phyloP scores from a whole-genome alignment of 2,797 vertebrate genomes.

The Takifugu ocellatus region DNA sequence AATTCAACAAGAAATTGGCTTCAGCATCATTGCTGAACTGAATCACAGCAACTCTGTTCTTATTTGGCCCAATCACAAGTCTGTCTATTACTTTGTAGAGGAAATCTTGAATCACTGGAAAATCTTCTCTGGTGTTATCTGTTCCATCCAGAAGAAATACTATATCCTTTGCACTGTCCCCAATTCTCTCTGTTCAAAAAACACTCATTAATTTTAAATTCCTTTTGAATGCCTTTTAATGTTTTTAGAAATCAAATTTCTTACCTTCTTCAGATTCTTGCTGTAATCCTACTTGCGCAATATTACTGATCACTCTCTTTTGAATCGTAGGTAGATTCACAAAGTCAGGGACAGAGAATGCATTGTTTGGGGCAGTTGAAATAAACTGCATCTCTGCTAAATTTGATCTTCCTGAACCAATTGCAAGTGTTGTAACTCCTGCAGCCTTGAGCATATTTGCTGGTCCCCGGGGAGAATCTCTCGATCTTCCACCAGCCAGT shows the following conservation, averaged over 20 bases:
- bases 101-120: slow-evolving; percentile 58
- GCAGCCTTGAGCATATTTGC: slow-evolving; percentile 60
- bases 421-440: slow-evolving; percentile 63
- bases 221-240: not conserved
- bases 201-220: not conserved
- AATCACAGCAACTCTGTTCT: slow-evolving; percentile 61
- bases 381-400: slow-evolving; percentile 63
- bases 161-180: slow-evolving; percentile 51
- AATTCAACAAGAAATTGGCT: slow-evolving; percentile 66
- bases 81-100: slow-evolving; percentile 48
- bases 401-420: slow-evolving; percentile 68
- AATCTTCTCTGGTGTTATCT: slow-evolving; percentile 59
- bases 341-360: slow-evolving; percentile 64
- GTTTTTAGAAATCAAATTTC: slow-evolving; percentile 6
- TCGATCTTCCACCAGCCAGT: slow-evolving; percentile 68
- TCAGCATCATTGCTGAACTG: slow-evolving; percentile 62
- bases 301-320: slow-evolving; percentile 47
- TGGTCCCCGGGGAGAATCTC: slow-evolving; percentile 70
- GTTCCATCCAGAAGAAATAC: slow-evolving; percentile 69
- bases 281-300: slow-evolving; percentile 40
- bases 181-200: slow-evolving; percentile 29
- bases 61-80: slow-evolving; percentile 51
- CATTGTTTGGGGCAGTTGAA: slow-evolving; percentile 54
- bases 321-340: slow-evolving; percentile 54
- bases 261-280: slow-evolving; percentile 54